A percentile compares a stretch with the other conserved stretches of the same genome.
Conservation (phyloP, 2,113 vertebrate species). For the Phylloscopus whistleri region DNA sequence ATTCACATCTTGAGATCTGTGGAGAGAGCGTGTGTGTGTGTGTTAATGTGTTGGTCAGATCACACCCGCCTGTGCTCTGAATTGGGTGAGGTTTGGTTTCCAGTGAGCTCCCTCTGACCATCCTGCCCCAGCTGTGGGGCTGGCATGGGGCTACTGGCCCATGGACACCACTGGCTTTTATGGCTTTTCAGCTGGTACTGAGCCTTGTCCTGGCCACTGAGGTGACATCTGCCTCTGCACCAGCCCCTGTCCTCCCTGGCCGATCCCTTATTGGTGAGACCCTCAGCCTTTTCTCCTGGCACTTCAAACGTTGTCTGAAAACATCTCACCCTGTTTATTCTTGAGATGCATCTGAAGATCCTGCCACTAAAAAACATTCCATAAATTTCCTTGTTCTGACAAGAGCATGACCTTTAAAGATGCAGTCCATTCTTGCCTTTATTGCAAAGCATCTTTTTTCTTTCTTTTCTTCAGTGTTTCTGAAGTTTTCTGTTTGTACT, state of each 20-base stretch:
- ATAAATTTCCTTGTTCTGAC: constrained; percentile 31
- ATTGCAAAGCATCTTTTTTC: constrained; percentile 10
- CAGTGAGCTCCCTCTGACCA: not conserved
- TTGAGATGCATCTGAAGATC: not conserved
- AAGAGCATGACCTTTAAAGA: not conserved
- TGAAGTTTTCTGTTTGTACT: constrained; percentile 30
- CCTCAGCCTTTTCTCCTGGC: not conserved
- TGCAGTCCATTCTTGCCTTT: constrained; percentile 4
- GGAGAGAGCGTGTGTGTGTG: too few species aligned
- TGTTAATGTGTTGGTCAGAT: not conserved
- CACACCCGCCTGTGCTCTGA: not conserved
- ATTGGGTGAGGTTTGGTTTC: not conserved
- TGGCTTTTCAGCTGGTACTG: not conserved
- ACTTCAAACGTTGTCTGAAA: not conserved
- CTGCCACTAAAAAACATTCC: not conserved
- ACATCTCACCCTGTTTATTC: not conserved
- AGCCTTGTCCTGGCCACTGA: not conserved
- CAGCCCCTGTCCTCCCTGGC: not conserved
- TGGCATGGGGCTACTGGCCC: not conserved
- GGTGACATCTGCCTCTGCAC: not conserved
- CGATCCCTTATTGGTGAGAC: not conserved
- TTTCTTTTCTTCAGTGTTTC: not conserved
- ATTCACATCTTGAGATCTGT: not conserved
- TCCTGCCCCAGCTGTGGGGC: not conserved
- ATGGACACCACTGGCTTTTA: not conserved